These are phyloP conservation scores for Amphipoea lucens DNA, from an alignment of 2,888 invertebrate species.

Conservation along the genomic window DNA sequence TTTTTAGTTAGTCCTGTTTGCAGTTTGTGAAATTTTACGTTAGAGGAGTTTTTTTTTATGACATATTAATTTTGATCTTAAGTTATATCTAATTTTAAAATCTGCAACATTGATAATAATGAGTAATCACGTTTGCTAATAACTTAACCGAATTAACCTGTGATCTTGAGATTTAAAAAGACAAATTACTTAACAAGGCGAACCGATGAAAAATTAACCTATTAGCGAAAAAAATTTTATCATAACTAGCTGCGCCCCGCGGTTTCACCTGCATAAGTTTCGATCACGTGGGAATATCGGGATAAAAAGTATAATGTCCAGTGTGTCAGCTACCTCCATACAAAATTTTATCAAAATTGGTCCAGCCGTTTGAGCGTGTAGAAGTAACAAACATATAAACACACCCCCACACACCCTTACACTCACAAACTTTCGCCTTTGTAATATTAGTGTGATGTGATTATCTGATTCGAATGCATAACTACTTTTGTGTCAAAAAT, in stretches of 20 bases:
- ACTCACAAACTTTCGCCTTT: no score
- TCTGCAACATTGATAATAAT: neutral
- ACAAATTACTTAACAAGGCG: neutral
- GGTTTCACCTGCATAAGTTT: no score
- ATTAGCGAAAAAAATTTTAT: no score
- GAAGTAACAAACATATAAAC: no score
- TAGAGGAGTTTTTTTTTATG: neutral
- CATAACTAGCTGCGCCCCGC: no score
- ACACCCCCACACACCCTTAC: no score
- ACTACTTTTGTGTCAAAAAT: neutral
- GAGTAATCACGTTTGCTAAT: neutral
- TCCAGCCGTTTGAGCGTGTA: no score
- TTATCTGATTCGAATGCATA: neutral
- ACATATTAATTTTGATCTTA: neutral
- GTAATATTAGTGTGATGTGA: no score
- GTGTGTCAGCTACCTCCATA: no score
- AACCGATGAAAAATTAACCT: neutral
- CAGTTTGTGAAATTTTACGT: constrained; percentile 3
- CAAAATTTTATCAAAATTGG: no score
- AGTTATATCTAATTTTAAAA: neutral
- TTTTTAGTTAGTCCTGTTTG: constrained; percentile 35
- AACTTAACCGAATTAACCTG: neutral
- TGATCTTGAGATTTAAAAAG: neutral
- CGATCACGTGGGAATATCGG: no score
- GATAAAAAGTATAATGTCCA: no score